phyloP scores from a whole-genome alignment of 2,888 invertebrate genomes.

The Dolichomitus sp. region DNA sequence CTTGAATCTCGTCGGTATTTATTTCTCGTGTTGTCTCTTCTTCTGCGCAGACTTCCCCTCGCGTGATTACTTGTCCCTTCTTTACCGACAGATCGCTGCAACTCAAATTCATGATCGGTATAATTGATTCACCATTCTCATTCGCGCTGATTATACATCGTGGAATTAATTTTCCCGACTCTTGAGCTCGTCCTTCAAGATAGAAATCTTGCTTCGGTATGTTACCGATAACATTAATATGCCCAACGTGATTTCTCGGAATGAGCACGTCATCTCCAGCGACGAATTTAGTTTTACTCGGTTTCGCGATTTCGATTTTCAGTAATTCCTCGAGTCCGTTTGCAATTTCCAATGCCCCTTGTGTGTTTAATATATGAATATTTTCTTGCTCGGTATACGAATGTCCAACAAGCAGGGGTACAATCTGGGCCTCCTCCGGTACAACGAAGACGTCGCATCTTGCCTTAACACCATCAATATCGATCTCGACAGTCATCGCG shows the following conservation, averaged over 20 bases:
- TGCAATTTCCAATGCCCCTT: conserved; percentile 56
- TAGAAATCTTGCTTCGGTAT: conserved; percentile 50
- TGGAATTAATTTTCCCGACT: conserved; percentile 60
- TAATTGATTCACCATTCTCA: conserved; percentile 48
- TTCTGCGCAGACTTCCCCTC: conserved; percentile 26
- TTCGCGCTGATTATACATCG: conserved; percentile 59
- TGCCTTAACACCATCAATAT: conserved; percentile 2
- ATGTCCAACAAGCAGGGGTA: conserved; percentile 7
- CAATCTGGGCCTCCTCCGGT: conserved; percentile 4
- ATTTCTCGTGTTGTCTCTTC: neutral
- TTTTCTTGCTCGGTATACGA: conserved; percentile 62
- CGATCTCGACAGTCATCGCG: conserved; percentile 1
- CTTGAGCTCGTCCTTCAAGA: conserved; percentile 62
- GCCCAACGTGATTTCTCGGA: conserved; percentile 62
- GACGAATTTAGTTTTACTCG: neutral
- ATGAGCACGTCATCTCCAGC: conserved; percentile 39
- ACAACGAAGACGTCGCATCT: conserved; percentile 3
- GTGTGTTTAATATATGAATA: conserved; percentile 63
- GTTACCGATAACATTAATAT: conserved; percentile 53
- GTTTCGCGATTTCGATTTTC: conserved; percentile 6
- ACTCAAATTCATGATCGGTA: conserved; percentile 57
- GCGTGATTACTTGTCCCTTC: conserved; percentile 20
- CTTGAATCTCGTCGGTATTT: neutral
- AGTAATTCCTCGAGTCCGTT: conserved; percentile 37
- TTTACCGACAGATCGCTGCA: neutral